These are phyloP conservation scores for Bovichtus variegatus DNA, from an alignment of 2,797 vertebrate species.

Conservation along the genomic window DNA sequence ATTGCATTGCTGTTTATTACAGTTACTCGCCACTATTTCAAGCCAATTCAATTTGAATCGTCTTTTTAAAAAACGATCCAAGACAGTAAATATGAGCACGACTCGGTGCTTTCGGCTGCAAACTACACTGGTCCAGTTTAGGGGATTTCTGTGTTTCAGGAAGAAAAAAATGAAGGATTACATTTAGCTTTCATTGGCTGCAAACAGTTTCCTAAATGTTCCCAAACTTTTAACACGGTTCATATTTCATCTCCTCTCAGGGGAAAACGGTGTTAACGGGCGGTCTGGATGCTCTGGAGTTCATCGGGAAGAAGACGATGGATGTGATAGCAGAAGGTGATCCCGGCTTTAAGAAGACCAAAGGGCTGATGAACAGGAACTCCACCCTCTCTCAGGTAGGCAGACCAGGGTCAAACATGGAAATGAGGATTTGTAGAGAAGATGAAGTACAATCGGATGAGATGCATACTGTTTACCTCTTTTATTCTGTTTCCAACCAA, in stretches of 20 bases:
- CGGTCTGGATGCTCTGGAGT: slow-evolving; percentile 96
- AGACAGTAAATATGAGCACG: neutral
- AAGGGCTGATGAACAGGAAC: slow-evolving; percentile 92
- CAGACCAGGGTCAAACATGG: neutral
- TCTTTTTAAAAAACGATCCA: neutral
- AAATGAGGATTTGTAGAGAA: no score
- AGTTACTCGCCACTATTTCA: neutral
- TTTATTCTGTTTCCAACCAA: no score
- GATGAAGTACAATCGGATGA: no score
- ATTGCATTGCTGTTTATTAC: no score
- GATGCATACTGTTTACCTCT: no score
- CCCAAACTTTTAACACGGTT: no score
- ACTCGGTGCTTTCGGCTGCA: neutral
- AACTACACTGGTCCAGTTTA: neutral
- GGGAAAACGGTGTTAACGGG: slow-evolving; percentile 94
- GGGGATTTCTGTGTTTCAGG: neutral
- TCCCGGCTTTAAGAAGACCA: slow-evolving; percentile 97
- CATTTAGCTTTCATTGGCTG: no score
- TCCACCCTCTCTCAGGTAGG: slow-evolving; percentile 94
- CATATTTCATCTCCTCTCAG: slow-evolving; percentile 72
- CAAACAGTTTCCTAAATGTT: no score
- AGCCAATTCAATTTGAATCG: neutral
- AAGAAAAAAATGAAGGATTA: neutral
- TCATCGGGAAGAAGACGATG: slow-evolving; percentile 99
- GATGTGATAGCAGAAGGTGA: slow-evolving; percentile 98